A percentile compares a stretch with the other conserved stretches of the same genome.
Conservation (phyloP, 2,113 vertebrate species). For the Charina bottae region DNA sequence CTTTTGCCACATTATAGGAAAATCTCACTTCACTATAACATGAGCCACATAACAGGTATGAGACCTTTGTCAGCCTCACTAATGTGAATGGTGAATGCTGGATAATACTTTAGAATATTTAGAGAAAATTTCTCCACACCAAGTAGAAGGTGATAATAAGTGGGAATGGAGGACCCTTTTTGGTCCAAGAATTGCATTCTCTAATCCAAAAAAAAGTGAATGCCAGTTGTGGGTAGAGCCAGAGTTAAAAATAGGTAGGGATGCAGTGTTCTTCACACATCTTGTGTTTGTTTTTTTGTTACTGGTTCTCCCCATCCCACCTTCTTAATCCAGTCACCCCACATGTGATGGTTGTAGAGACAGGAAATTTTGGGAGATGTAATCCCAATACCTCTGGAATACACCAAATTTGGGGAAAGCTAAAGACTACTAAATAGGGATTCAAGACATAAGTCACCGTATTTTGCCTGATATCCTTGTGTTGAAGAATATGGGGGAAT, state of each 20-base stretch:
- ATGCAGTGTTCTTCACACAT: not conserved
- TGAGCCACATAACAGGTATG: not conserved
- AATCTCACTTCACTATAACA: not conserved
- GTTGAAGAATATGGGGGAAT: not conserved
- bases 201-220: not conserved
- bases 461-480: not conserved
- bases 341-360: not conserved
- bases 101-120: not conserved
- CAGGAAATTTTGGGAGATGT: not conserved
- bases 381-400: not conserved
- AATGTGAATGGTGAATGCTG: not conserved
- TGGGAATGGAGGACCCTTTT: not conserved
- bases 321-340: not conserved
- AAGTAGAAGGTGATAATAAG: not conserved
- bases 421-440: not conserved
- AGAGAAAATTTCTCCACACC: not conserved
- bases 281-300: not conserved
- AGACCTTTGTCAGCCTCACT: not conserved
- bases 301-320: not conserved
- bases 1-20: not conserved
- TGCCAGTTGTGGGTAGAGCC: not conserved
- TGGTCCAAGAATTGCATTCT: not conserved
- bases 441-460: not conserved
- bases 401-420: not conserved
- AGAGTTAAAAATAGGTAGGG: not conserved